These are phyloP conservation scores for Pararge aegeria DNA, from an alignment of 1,140 invertebrate species.

Conservation along the genomic window DNA sequence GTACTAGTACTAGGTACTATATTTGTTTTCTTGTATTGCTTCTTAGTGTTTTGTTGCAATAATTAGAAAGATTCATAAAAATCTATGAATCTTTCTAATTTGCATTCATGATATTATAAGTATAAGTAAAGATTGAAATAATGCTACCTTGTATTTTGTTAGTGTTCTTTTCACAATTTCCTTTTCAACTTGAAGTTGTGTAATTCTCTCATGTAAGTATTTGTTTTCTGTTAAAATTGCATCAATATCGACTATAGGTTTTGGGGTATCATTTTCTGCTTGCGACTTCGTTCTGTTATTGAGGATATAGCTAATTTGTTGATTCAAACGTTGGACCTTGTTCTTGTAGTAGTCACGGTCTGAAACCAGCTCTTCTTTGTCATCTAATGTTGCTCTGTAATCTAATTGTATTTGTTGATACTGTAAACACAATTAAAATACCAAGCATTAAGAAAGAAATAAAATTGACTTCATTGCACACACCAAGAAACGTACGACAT, in stretches of 20 bases:
- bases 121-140: too few species aligned
- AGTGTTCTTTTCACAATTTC: slow-evolving; percentile 85
- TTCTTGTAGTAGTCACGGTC: slow-evolving; percentile 92
- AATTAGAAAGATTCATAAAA: too few species aligned
- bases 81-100: too few species aligned
- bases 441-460: too few species aligned
- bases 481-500: too few species aligned
- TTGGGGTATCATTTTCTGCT: slow-evolving; percentile 48
- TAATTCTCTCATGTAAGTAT: slow-evolving; percentile 90
- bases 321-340: slow-evolving; percentile 91
- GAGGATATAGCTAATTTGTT: slow-evolving; percentile 88
- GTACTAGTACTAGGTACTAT: too few species aligned
- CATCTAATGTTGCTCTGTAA: slow-evolving; percentile 88
- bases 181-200: slow-evolving; percentile 90
- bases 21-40: too few species aligned
- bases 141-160: slow-evolving; percentile 88
- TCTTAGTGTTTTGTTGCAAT: too few species aligned
- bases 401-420: slow-evolving; percentile 86
- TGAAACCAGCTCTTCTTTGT: slow-evolving; percentile 91
- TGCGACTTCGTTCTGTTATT: slow-evolving; percentile 59
- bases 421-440: slow-evolving; percentile 50
- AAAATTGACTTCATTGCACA: too few species aligned
- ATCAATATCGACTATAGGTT: slow-evolving; percentile 88
- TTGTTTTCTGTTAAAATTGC: slow-evolving; percentile 90
- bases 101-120: too few species aligned